Evolutionary conservation across 2,888 invertebrate species (phyloP).

Genomic region (Epirrhoe alternata): DNA sequence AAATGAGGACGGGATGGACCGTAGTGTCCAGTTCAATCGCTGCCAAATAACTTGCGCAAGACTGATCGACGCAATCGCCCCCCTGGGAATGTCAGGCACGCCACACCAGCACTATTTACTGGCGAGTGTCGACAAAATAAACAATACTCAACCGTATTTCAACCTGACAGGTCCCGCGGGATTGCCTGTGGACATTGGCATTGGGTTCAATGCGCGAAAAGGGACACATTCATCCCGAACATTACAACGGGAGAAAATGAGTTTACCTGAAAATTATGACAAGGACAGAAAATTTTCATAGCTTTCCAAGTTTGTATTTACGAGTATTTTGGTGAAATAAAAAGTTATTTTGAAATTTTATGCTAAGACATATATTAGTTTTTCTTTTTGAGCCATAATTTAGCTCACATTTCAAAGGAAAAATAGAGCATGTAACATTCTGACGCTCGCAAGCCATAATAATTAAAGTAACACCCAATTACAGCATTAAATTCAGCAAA

Average conservation of each 20-base stretch:
- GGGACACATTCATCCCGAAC: conserved; percentile 1
- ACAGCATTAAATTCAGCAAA: background rate
- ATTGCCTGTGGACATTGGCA: background rate
- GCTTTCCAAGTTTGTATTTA: background rate
- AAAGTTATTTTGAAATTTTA: background rate
- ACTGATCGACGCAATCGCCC: conserved; percentile 33
- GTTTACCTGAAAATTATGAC: background rate
- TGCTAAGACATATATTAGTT: background rate
- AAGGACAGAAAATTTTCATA: background rate
- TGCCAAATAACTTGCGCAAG: conserved; percentile 71
- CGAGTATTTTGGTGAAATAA: background rate
- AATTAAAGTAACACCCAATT: background rate
- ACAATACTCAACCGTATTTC: conserved; percentile 5
- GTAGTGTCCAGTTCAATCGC: conserved; percentile 43
- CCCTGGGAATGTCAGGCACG: conserved; percentile 38
- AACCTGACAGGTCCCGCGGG: conserved; percentile 3
- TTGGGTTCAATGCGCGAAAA: conserved; percentile 1
- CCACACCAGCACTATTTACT: conserved; percentile 12
- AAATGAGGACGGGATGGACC: conserved; percentile 45
- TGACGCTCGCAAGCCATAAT: background rate
- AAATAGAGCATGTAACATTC: background rate
- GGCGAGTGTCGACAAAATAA: conserved; percentile 10
- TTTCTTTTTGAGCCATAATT: background rate
- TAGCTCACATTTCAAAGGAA: background rate
- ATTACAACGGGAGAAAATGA: background rate